Percentiles rank a stretch among this genome's conserved stretches.
Evolutionary conservation across 1,140 invertebrate genomes (phyloP).

Genomic region (Drosophila lini): DNA sequence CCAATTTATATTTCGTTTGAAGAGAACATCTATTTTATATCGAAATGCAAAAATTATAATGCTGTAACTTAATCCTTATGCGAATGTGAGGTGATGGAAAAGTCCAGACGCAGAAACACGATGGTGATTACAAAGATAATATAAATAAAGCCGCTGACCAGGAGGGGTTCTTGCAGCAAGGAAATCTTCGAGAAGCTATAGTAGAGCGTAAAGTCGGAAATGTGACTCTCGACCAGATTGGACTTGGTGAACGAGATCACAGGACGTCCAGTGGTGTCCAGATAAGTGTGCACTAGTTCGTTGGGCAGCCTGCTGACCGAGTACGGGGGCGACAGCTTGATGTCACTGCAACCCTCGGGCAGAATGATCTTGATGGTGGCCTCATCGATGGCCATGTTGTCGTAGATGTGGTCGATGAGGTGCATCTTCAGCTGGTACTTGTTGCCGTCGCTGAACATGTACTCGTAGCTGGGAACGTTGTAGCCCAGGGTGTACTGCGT

Average conservation of each 20-base stretch:
- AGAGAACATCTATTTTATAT: conserved; percentile 21
- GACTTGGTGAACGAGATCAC: conserved; percentile 94
- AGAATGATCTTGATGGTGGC: conserved; percentile 96
- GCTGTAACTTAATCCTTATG: conserved; percentile 84
- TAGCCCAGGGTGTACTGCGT: conserved; percentile 98
- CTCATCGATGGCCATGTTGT: conserved; percentile 98
- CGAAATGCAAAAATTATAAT: neutral
- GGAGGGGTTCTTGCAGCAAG: conserved; percentile 96
- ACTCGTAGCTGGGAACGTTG: conserved; percentile 98
- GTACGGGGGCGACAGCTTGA: conserved; percentile 94
- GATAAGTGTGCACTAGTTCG: conserved; percentile 94
- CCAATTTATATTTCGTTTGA: conserved; percentile 14
- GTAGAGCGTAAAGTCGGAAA: conserved; percentile 94
- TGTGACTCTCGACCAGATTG: conserved; percentile 98
- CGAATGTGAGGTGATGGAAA: conserved; percentile 90
- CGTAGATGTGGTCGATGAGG: conserved; percentile 97
- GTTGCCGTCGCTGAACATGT: conserved; percentile 93
- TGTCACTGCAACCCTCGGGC: conserved; percentile 95
- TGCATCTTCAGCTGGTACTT: conserved; percentile 96
- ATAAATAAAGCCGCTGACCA: conserved; percentile 95
- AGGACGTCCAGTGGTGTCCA: conserved; percentile 96
- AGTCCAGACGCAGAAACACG: conserved; percentile 97
- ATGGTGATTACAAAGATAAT: conserved; percentile 96
- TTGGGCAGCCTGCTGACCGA: conserved; percentile 90
- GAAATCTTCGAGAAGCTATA: conserved; percentile 94